Evolutionary conservation across 1,140 invertebrate species (phyloP), one percentile per base, ranked within the genome.

Genomic region (Wiebesia pumilae): DNA sequence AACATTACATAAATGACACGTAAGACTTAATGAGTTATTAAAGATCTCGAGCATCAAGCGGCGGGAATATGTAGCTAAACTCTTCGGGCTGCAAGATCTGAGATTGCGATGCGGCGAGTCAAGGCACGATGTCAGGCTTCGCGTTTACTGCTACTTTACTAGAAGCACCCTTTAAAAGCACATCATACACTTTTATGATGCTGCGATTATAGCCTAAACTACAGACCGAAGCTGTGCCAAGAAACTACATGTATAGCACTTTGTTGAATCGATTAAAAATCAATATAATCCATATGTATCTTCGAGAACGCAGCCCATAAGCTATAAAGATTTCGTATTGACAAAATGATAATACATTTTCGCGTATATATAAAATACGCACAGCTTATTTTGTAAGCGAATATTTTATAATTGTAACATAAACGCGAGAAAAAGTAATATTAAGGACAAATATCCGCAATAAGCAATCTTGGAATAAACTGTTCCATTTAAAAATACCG

Each of bases 151-250:
- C 92, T 90, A 80, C 69, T 86, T 86, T 87, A 90, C 89, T 79
- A 88, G 88, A 92, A 93, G 91, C 91, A 92, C 92, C 92, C 91
- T 93, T 93, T 93, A 93, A 93, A 93, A 92, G 91, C 90, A 90
- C 91, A 93, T 93, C 92, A 89, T 88, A 90, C 90, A 90, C 90
- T 92, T 93, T 93, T 93, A 93, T 91, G 92, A 90, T 90, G 84
- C 90, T 90, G 88, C 90, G 92, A 93, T 93, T 93, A 93, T 91
- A 90, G 89, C 90, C 91, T 91, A 79, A 91, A 92, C 90, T 90
- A 88, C 89, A 86, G 87, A 88, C 7, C 88, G 85, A 87, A 40
- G 62, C 30, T 47, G 1, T 14, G 77, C 62, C 27, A 79, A 69
- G 67, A 35, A 81, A 71, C 33, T 81, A 73, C n/a, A 27, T 38